Evolutionary conservation across 1,140 invertebrate species (phyloP).

Genomic region (Camponotus vicinus): DNA sequence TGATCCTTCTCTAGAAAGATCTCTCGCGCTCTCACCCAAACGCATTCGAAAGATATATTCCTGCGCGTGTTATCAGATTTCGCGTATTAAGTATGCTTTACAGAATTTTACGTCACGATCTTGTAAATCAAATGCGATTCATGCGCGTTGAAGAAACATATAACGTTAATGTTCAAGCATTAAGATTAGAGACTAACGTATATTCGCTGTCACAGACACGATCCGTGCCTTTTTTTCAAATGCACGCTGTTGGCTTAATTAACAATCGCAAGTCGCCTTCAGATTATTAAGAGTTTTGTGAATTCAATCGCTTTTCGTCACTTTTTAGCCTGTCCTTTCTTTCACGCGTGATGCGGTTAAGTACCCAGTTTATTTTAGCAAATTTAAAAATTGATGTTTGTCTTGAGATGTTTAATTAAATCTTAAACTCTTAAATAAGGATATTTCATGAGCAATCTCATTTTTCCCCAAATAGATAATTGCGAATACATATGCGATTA

Average conservation of each 20-base stretch:
- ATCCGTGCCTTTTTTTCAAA: neutral
- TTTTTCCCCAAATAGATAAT: no score
- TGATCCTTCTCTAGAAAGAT: slow-evolving; percentile 43
- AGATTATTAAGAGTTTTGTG: no score
- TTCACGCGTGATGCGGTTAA: no score
- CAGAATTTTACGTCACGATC: slow-evolving; percentile 37
- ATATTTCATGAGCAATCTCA: no score
- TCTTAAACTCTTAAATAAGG: no score
- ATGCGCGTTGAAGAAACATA: neutral
- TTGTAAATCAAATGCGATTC: slow-evolving; percentile 33
- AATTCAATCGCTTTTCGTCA: neutral
- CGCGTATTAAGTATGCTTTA: slow-evolving; percentile 10
- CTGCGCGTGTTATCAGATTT: slow-evolving; percentile 22
- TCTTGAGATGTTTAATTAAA: no score
- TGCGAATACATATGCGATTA: neutral
- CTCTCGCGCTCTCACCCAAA: slow-evolving; percentile 33
- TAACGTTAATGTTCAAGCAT: neutral
- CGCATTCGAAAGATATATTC: slow-evolving; percentile 25
- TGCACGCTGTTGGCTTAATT: neutral
- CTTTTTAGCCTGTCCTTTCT: neutral
- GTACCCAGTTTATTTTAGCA: no score
- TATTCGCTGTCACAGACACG: neutral
- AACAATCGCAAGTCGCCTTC: neutral
- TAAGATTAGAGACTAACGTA: neutral
- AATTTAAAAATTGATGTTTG: no score